Conservation (phyloP, 2,113 vertebrate species). For the Clarias batrachus region DNA sequence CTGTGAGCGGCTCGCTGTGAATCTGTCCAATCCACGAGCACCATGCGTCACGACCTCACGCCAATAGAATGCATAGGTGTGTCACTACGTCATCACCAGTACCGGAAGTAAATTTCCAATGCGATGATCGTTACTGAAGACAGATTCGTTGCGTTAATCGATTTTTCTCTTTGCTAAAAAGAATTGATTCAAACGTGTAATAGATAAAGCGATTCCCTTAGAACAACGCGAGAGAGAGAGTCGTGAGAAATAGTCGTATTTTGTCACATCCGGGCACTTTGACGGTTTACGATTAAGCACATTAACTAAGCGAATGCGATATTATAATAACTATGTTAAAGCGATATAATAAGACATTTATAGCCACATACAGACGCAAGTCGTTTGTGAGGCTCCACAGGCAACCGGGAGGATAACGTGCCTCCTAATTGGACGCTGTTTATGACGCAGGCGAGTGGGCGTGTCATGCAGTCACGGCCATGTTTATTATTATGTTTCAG, state of each 20-base stretch:
- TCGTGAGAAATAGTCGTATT: not conserved
- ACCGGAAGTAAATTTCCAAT: constrained; percentile 20
- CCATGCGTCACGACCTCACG: not conserved
- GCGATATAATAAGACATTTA: not conserved
- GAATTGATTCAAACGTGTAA: no score
- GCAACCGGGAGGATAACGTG: not conserved
- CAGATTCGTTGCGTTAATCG: not conserved
- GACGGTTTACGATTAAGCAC: not conserved
- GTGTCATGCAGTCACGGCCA: constrained; percentile 15
- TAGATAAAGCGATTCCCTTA: not conserved
- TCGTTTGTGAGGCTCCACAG: not conserved
- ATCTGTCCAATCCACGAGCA: not conserved
- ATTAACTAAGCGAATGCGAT: not conserved
- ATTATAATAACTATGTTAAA: not conserved
- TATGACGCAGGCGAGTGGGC: constrained; percentile 36
- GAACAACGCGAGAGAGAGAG: not conserved
- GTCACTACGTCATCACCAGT: constrained; percentile 13
- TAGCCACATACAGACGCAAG: not conserved
- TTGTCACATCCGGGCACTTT: not conserved
- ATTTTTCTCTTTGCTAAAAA: not conserved
- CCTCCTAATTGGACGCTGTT: constrained; percentile 23
- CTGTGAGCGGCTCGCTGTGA: constrained; percentile 14
- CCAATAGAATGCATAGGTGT: constrained; percentile 15
- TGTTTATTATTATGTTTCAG: constrained; percentile 29
- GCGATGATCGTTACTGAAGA: no score